Evolutionary conservation across 2,888 invertebrate species (phyloP), one percentile per base, ranked within the genome.

Genomic region (Cosmopolites sordidus): DNA sequence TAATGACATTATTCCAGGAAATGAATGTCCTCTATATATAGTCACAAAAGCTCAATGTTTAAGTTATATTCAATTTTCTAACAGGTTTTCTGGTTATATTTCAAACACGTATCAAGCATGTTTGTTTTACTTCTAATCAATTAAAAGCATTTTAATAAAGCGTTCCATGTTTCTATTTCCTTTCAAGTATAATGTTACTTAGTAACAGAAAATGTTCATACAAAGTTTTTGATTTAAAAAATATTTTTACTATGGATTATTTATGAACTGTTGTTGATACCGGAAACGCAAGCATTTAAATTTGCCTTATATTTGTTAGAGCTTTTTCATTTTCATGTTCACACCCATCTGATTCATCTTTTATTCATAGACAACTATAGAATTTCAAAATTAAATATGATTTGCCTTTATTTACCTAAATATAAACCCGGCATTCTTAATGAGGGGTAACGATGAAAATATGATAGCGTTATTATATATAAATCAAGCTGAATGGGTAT

Each of bases 321-420:
- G 33, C 27, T 47, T 40, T 47, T 47, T 47, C 39, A 47, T 47
- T 47, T 40, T 47, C 39, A 38, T 40, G 27, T 40, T 39, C 27
- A 39, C 47, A 47, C 47, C 39, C 47, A 29, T 47, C 39, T 47
- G 39, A 47, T 39, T 47, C 38, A 47, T 47, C 47, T 47, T 47
- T 47, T 47, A 47, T 47, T 47, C 40, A 47, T 47, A 39, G 9
- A 39, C 39, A 29, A 27, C 47, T 38, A 11, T 27, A 47, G 40
- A 47, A 47, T 27, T 47, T 47, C 39, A 39, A 48, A 48, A 48
- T 48, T 48, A 42, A 48, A 48, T 48, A 41, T 29, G 17, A 6
- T 18, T n/a, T 48, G 41, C 41, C 41, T 42, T 42, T 48, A 48
- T 48, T 48, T 48, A 30, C 37, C 37, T 37, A 18, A 42, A 42